Evolutionary conservation across 2,797 vertebrate species (phyloP).

Genomic region (Zenarchopterus dispar): DNA sequence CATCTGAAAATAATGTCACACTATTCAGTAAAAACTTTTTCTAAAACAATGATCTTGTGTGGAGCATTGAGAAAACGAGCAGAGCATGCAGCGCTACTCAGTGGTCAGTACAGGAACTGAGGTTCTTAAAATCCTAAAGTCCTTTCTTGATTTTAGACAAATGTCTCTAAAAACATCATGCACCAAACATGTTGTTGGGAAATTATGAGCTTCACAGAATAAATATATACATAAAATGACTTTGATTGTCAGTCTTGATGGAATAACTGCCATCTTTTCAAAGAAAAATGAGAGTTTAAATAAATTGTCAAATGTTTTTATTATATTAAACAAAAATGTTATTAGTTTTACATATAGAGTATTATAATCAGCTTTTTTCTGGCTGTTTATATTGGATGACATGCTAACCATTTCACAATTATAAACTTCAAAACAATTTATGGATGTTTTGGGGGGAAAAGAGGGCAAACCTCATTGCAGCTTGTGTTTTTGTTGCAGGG

Average conservation of each 20-base stretch:
- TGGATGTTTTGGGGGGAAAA: neutral
- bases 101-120: slow-evolving; percentile 69
- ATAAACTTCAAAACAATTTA: neutral
- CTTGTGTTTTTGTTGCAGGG: slow-evolving; percentile 77
- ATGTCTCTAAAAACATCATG: neutral
- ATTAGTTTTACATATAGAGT: neutral
- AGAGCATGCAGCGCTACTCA: slow-evolving; percentile 64
- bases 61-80: slow-evolving; percentile 33
- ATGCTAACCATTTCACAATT: neutral
- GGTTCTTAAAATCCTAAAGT: neutral
- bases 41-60: slow-evolving; percentile 45
- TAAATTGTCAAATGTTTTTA: neutral
- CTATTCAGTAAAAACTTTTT: neutral
- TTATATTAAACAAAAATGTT: neutral
- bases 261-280: too few relatives aligned
- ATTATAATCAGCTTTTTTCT: neutral
- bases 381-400: neutral
- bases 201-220: too few relatives aligned
- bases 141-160: neutral
- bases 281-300: too few relatives aligned
- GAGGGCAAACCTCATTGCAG: too few relatives aligned
- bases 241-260: too few relatives aligned
- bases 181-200: neutral
- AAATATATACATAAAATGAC: too few relatives aligned
- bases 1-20: neutral